These are phyloP conservation scores for Mesocentrotus franciscanus DNA, from an alignment of 53 echinoderm and acorn worm species.

Conservation along the genomic window DNA sequence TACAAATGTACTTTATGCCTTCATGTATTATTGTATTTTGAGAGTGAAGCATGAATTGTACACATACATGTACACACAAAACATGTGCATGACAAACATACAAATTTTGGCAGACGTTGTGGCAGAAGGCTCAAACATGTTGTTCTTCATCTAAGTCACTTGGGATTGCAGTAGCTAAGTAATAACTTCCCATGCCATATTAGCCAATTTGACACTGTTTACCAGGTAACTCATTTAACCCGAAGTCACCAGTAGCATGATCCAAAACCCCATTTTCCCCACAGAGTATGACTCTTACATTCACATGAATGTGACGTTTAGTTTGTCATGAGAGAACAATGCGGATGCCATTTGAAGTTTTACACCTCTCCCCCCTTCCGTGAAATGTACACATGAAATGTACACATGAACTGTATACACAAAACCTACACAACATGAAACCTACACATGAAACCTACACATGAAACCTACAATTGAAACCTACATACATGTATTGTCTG, in stretches of 20 bases:
- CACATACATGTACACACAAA: too few relatives aligned
- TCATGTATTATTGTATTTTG: too few relatives aligned
- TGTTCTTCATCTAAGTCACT: neutral
- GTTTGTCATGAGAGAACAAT: neutral
- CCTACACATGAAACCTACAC: too few relatives aligned
- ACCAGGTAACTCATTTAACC: neutral
- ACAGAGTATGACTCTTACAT: neutral
- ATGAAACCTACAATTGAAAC: neutral
- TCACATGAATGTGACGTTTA: neutral
- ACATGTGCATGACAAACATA: neutral
- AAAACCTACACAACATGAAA: too few relatives aligned
- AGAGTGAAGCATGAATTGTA: neutral
- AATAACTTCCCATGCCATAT: slow-evolving; percentile 14
- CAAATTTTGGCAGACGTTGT: neutral
- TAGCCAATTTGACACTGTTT: neutral
- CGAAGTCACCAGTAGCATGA: neutral
- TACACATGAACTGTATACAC: too few relatives aligned
- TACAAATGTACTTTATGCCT: too few relatives aligned
- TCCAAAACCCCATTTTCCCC: neutral
- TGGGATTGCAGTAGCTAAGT: neutral
- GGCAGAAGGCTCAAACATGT: neutral
- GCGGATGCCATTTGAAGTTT: neutral
- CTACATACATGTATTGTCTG: neutral
- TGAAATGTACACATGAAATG: too few relatives aligned
- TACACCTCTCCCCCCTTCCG: neutral